Evolutionary conservation across 1,140 invertebrate species (phyloP).

Genomic region (Trinorchestia longiramus): DNA sequence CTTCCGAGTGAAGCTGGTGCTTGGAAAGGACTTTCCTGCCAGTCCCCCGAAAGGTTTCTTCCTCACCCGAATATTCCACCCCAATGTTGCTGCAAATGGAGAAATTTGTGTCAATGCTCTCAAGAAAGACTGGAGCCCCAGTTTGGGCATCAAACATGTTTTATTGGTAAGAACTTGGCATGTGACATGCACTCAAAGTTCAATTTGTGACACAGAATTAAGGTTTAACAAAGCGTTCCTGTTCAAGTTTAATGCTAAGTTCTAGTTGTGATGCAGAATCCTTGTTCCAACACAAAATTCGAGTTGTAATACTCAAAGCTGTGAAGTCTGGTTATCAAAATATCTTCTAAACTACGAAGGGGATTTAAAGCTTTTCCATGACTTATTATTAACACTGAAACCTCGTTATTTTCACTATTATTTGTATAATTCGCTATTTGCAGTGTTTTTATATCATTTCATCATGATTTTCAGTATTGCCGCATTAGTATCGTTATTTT

Average conservation of each 20-base stretch:
- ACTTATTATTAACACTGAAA: too few species aligned
- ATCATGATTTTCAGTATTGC: too few species aligned
- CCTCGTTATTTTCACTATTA: too few species aligned
- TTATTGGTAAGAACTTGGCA: slow-evolving; percentile 78
- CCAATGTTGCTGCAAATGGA: slow-evolving; percentile 93
- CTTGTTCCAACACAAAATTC: too few species aligned
- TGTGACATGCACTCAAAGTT: not conserved
- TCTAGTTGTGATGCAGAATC: not conserved
- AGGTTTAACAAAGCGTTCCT: not conserved
- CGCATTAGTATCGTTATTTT: too few species aligned
- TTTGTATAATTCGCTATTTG: too few species aligned
- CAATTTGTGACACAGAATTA: not conserved
- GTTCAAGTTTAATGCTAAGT: not conserved
- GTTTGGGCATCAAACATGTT: slow-evolving; percentile 96
- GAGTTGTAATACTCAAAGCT: too few species aligned
- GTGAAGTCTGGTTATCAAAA: too few species aligned
- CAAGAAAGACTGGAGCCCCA: slow-evolving; percentile 96
- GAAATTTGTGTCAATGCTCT: slow-evolving; percentile 98
- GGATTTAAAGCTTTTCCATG: too few species aligned
- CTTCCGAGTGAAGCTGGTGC: slow-evolving; percentile 89
- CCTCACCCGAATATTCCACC: slow-evolving; percentile 97
- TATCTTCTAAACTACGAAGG: too few species aligned
- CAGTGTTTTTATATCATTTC: too few species aligned
- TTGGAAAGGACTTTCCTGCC: slow-evolving; percentile 93
- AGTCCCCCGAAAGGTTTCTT: slow-evolving; percentile 95